A percentile compares a stretch with the other conserved stretches of the same genome.
phyloP scores from a whole-genome alignment of 1,140 invertebrate species.

The Ectropis grisescens region DNA sequence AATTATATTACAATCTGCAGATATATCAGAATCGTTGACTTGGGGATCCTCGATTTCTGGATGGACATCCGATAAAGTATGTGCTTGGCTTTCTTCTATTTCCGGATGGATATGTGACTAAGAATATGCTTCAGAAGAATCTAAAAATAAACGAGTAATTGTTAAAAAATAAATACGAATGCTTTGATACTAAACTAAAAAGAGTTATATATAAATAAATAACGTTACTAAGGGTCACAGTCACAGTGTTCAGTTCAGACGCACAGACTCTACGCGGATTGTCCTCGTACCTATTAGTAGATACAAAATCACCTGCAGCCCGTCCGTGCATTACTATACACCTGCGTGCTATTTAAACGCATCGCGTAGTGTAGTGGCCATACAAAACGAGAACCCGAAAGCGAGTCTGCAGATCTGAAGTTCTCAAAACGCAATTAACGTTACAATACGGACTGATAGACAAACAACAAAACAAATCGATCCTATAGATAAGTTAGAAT shows the following conservation, averaged over 20 bases:
- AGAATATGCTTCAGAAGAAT: conserved; percentile 21
- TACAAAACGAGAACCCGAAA: conserved; percentile 17
- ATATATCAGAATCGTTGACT: conserved; percentile 17
- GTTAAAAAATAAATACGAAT: conserved; percentile 16
- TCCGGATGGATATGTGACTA: conserved; percentile 17
- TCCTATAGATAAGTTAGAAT: conserved; percentile 10
- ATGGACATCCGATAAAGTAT: conserved; percentile 17
- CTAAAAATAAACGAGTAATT: conserved; percentile 18
- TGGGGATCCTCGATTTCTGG: conserved; percentile 16
- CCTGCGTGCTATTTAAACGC: conserved; percentile 16
- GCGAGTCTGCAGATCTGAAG: conserved; percentile 15
- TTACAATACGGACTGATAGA: conserved; percentile 15
- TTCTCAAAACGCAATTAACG: conserved; percentile 16
- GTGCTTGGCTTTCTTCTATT: conserved; percentile 17
- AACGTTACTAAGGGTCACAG: conserved; percentile 12
- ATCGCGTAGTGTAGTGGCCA: conserved; percentile 16
- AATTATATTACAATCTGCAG: conserved; percentile 17
- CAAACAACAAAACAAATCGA: conserved; percentile 14
- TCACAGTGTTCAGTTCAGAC: conserved; percentile 10
- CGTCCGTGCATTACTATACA: conserved; percentile 12
- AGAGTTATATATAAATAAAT: conserved; percentile 16
- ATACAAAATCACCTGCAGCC: conserved; percentile 16
- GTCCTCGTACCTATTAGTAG: conserved; percentile 13
- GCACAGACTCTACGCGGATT: conserved; percentile 13
- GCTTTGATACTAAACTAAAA: conserved; percentile 14